phyloP scores from a whole-genome alignment of 1,140 invertebrate genomes.

The Oryzaephilus surinamensis region DNA sequence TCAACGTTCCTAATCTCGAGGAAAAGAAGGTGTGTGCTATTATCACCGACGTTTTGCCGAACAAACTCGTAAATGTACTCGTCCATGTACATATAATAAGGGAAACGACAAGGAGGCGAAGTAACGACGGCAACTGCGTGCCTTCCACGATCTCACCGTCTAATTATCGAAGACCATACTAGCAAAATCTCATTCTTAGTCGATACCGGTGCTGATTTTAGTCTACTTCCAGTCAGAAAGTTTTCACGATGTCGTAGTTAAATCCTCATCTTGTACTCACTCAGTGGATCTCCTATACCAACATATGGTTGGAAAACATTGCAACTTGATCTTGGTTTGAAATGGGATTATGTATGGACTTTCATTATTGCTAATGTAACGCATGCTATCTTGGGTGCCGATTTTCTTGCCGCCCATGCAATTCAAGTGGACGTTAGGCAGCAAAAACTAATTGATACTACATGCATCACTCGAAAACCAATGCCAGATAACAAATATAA shows the following conservation, averaged over 20 bases:
- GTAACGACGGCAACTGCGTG: too few species aligned
- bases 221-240: background rate
- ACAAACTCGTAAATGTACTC: too few species aligned
- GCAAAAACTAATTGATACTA: slow-evolving; percentile 25
- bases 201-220: slow-evolving; percentile 1
- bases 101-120: too few species aligned
- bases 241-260: background rate
- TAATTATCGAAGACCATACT: too few species aligned
- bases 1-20: too few species aligned
- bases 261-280: too few species aligned
- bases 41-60: too few species aligned
- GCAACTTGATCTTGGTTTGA: slow-evolving; percentile 3
- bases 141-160: too few species aligned
- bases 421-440: slow-evolving; percentile 29
- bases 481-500: too few species aligned
- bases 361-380: slow-evolving; percentile 34
- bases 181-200: too few species aligned
- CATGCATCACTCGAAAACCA: background rate
- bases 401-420: slow-evolving; percentile 30
- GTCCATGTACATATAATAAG: too few species aligned
- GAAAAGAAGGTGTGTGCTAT: too few species aligned
- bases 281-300: background rate
- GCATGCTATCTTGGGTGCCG: slow-evolving; percentile 34
- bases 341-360: slow-evolving; percentile 27
- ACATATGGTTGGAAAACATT: background rate